phyloP scores from a whole-genome alignment of 1,140 invertebrate genomes.

The Heterodera schachtii region DNA sequence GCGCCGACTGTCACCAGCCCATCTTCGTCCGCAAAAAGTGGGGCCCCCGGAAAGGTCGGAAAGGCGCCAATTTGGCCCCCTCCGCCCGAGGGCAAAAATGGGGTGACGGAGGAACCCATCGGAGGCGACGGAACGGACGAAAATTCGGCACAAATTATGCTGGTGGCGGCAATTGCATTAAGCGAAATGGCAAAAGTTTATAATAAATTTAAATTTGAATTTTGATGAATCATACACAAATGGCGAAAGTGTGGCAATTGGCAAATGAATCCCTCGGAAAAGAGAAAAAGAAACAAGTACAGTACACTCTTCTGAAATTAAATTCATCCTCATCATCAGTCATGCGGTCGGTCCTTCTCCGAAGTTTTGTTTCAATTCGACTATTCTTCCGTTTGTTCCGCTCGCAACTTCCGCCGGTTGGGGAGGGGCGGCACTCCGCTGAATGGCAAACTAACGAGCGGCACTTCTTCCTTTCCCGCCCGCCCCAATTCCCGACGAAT shows the following conservation, averaged over 20 bases:
- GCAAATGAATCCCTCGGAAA: too few species aligned
- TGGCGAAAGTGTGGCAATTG: too few species aligned
- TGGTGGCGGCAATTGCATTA: background rate
- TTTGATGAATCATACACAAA: too few species aligned
- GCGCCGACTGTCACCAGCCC: background rate
- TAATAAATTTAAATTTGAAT: too few species aligned
- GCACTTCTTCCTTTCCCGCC: background rate
- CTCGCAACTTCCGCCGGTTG: background rate
- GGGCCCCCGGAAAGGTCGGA: background rate
- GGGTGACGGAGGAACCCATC: background rate
- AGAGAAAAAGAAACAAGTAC: background rate
- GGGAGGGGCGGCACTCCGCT: background rate
- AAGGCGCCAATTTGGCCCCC: background rate
- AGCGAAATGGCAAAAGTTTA: too few species aligned
- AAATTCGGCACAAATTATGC: slow-evolving; percentile 1
- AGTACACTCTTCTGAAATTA: background rate
- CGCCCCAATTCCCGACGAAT: background rate
- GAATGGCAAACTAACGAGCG: background rate
- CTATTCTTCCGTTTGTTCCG: background rate
- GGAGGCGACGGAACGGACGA: too few species aligned
- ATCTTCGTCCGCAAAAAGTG: background rate
- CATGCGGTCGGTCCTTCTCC: too few species aligned
- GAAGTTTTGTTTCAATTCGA: background rate
- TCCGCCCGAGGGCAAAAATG: background rate
- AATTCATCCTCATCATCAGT: too few species aligned